Evolutionary conservation across 1,140 invertebrate genomes (phyloP).

Genomic region (Idris sp.): DNA sequence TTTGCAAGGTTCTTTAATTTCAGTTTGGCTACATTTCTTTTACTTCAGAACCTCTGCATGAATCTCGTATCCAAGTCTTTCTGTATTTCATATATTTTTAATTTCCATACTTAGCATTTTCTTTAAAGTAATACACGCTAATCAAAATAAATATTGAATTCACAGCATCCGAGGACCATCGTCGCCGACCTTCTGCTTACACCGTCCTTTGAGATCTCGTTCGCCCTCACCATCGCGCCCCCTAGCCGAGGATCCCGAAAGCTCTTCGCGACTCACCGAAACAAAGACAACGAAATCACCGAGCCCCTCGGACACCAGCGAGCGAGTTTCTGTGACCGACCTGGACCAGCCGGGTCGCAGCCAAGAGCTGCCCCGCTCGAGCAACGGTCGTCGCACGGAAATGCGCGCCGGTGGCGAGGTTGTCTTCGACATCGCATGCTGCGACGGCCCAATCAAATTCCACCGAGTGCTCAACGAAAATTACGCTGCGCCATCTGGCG

Average conservation of each 20-base stretch:
- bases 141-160: background rate
- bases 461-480: slow-evolving; percentile 87
- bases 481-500: slow-evolving; percentile 76
- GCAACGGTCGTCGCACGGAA: slow-evolving; percentile 12
- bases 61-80: no score
- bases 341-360: slow-evolving; percentile 34
- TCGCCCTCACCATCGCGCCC: slow-evolving; percentile 18
- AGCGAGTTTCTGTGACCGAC: slow-evolving; percentile 46
- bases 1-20: no score
- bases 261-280: no score
- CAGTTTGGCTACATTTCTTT: no score
- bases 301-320: slow-evolving; percentile 56
- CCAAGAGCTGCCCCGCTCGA: slow-evolving; percentile 14
- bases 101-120: no score
- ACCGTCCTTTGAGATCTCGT: slow-evolving; percentile 20
- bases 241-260: slow-evolving; percentile 3
- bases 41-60: no score
- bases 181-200: slow-evolving; percentile 27
- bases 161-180: slow-evolving; percentile 11
- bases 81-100: no score
- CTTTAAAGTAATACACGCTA: no score
- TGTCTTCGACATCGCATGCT: slow-evolving; percentile 89
- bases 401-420: slow-evolving; percentile 67
- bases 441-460: slow-evolving; percentile 91
- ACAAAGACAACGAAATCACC: no score